Conservation (phyloP, 2,113 vertebrate species). For the Cairina moschata region DNA sequence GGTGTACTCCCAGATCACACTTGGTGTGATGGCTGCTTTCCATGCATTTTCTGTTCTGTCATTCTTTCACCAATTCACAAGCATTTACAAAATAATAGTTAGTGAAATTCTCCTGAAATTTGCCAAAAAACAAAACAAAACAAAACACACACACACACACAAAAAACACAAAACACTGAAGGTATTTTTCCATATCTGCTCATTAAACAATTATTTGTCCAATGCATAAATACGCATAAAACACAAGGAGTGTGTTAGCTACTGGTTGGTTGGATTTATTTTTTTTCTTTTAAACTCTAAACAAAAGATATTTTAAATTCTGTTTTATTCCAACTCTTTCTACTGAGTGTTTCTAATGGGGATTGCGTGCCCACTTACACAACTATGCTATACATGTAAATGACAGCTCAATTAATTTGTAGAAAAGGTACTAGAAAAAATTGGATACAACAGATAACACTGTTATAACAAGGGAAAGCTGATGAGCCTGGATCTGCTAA, state of each 20-base stretch:
- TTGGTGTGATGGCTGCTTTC: not conserved
- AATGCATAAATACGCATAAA: not conserved
- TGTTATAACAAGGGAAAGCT: not conserved
- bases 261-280: not conserved
- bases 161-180: not conserved
- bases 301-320: not conserved
- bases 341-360: not conserved
- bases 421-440: not conserved
- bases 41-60: not conserved
- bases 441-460: not conserved
- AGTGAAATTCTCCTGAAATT: not conserved
- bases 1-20: not conserved
- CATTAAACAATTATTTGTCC: not conserved
- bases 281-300: not conserved
- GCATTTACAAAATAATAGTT: not conserved
- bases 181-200: not conserved
- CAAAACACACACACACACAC: too few species aligned
- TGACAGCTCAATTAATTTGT: not conserved
- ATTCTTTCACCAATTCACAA: not conserved
- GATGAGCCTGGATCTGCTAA: not conserved
- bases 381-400: not conserved
- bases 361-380: not conserved
- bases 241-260: not conserved
- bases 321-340: not conserved
- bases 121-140: not conserved